A percentile compares a stretch with the other conserved stretches of the same genome.
Conservation (phyloP, 2,797 vertebrate species). For the Urophycis tenuis region DNA sequence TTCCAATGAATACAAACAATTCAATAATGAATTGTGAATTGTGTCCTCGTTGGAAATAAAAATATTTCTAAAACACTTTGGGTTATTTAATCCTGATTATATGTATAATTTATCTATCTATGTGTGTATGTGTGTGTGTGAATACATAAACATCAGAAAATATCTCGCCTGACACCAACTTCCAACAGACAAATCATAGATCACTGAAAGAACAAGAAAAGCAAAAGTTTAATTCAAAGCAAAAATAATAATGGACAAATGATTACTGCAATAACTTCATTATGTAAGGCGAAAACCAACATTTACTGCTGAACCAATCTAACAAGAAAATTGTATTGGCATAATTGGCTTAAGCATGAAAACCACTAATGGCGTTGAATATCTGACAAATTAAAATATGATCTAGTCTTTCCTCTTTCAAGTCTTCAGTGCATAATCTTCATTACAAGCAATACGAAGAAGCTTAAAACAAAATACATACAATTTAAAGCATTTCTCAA, state of each 20-base stretch:
- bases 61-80: too few relatives aligned
- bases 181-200: constrained; percentile 7
- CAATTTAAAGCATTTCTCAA: neutral
- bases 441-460: neutral
- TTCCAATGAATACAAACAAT: too few relatives aligned
- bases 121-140: neutral
- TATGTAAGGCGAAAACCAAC: constrained; percentile 58
- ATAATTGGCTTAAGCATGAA: constrained; percentile 24
- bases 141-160: neutral
- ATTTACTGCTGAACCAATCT: constrained; percentile 49
- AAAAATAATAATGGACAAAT: constrained; percentile 54
- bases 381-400: neutral
- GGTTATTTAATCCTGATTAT: too few relatives aligned
- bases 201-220: constrained; percentile 13
- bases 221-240: constrained; percentile 64
- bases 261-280: constrained; percentile 43
- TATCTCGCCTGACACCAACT: neutral
- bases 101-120: too few relatives aligned
- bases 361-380: constrained; percentile 21
- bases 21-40: too few relatives aligned
- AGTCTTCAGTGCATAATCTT: neutral
- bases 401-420: neutral
- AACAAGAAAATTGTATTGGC: constrained; percentile 30
- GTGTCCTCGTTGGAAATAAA: too few relatives aligned
- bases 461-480: neutral